A percentile compares a stretch with the other conserved stretches of the same genome.
Evolutionary conservation across 2,888 invertebrate species (phyloP).

Genomic region (Orthosia cruda): DNA sequence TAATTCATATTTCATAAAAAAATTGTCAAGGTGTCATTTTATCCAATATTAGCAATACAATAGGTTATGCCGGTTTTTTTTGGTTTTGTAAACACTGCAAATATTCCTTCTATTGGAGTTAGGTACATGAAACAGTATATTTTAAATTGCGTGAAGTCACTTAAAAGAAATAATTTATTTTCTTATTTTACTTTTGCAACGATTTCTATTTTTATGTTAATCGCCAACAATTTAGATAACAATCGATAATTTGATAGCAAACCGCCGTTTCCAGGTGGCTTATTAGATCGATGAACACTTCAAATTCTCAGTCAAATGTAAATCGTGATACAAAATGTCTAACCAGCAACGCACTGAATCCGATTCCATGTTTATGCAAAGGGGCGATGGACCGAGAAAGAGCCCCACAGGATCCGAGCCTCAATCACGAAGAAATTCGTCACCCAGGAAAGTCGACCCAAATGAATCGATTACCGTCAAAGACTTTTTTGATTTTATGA

Average conservation of each 20-base stretch:
- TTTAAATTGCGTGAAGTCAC: conserved; percentile 55
- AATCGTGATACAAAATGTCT: conserved; percentile 78
- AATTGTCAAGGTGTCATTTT: conserved; percentile 31
- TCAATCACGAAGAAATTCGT: conserved; percentile 77
- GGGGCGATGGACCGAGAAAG: conserved; percentile 75
- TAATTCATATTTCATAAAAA: not conserved
- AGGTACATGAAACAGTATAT: conserved; percentile 21
- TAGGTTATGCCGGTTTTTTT: conserved; percentile 61
- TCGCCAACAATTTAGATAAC: conserved; percentile 10
- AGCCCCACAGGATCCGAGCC: conserved; percentile 77
- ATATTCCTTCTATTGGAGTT: conserved; percentile 41
- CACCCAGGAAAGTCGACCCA: conserved; percentile 73
- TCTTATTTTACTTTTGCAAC: conserved; percentile 26
- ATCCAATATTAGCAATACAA: conserved; percentile 25
- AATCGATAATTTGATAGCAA: conserved; percentile 29
- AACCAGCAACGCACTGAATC: conserved; percentile 80
- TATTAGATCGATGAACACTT: conserved; percentile 79
- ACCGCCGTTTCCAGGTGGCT: conserved; percentile 65
- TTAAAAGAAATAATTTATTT: not conserved
- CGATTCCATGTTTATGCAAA: conserved; percentile 88
- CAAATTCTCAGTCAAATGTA: conserved; percentile 58
- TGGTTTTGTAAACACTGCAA: conserved; percentile 64
- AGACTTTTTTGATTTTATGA: conserved; percentile 94
- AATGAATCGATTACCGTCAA: conserved; percentile 93
- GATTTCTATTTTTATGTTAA: conserved; percentile 15